Evolutionary conservation across 2,113 vertebrate genomes (phyloP).

Genomic region (Chionis minor): DNA sequence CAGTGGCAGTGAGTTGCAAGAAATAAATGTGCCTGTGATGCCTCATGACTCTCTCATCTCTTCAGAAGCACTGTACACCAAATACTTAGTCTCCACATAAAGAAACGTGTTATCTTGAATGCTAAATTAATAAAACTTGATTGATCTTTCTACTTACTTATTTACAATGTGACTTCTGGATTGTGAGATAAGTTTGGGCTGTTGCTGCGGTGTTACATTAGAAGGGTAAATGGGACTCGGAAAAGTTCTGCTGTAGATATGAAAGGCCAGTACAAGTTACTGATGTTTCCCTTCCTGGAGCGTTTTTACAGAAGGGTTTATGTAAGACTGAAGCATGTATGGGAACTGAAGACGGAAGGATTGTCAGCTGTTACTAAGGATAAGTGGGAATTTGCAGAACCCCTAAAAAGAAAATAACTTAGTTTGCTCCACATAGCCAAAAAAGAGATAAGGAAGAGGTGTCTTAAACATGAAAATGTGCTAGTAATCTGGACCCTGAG

Average conservation of each 20-base stretch:
- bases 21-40: neutral
- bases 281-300: neutral
- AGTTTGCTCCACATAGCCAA: fast-evolving
- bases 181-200: neutral
- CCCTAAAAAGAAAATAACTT: neutral
- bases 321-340: neutral
- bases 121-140: neutral
- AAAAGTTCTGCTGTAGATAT: neutral
- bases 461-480: neutral
- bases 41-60: neutral
- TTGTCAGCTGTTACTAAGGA: neutral
- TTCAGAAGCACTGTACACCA: neutral
- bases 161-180: neutral
- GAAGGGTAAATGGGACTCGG: neutral
- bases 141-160: neutral
- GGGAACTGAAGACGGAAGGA: neutral
- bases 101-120: neutral
- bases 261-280: neutral
- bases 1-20: neutral
- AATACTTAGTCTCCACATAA: neutral
- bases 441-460: neutral
- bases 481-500: neutral
- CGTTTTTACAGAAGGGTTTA: neutral
- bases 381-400: neutral
- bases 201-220: neutral